Conservation (phyloP, 2,888 invertebrate genomes). For the Tachina grossa region DNA sequence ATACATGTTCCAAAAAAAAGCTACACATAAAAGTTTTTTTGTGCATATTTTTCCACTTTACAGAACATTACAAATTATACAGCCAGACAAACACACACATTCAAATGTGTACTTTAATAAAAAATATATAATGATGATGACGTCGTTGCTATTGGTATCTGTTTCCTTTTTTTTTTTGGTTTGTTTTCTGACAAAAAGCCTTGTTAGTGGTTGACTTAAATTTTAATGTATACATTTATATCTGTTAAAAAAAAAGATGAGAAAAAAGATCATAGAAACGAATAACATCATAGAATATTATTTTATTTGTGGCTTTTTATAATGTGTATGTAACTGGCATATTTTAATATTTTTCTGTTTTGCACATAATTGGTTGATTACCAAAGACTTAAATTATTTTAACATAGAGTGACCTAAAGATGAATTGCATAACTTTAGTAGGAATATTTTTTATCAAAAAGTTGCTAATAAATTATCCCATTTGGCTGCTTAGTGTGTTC, state of each 20-base stretch:
- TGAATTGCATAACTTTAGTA: background rate
- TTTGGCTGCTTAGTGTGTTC: no score
- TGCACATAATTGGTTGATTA: slow-evolving; percentile 3
- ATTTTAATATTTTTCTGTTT: slow-evolving; percentile 1
- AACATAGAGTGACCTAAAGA: background rate
- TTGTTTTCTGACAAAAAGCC: slow-evolving; percentile 33
- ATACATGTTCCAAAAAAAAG: slow-evolving; percentile 19
- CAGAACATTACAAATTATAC: slow-evolving; percentile 59
- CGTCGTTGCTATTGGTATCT: slow-evolving; percentile 13
- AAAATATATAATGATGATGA: slow-evolving; percentile 23
- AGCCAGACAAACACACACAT: slow-evolving; percentile 23
- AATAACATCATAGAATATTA: background rate
- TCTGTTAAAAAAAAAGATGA: background rate
- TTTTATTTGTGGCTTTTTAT: background rate
- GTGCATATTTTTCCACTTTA: slow-evolving; percentile 68
- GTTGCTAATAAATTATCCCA: no score
- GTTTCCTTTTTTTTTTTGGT: slow-evolving; percentile 7
- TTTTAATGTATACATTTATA: slow-evolving; percentile 24
- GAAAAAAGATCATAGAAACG: background rate
- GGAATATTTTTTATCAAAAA: background rate
- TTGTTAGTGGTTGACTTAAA: slow-evolving; percentile 50
- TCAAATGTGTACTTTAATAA: background rate
- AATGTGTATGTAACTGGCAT: background rate
- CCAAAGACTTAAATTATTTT: background rate
- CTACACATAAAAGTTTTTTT: slow-evolving; percentile 13